phyloP scores from a whole-genome alignment of 37 sponge, comb jelly and placozoan genomes.

The Halichondria panicea region DNA sequence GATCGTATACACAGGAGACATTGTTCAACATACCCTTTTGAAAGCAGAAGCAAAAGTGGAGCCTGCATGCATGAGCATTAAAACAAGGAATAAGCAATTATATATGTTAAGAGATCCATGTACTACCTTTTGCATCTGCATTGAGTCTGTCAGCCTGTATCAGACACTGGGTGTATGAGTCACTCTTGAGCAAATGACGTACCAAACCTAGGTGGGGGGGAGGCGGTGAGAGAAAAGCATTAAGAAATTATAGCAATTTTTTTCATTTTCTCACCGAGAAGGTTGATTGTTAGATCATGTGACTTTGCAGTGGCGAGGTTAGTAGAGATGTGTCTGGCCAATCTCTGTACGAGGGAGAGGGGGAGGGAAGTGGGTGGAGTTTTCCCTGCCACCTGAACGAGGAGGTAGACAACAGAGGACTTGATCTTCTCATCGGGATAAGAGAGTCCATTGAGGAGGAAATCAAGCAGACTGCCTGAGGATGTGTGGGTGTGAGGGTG shows the following conservation, averaged over 20 bases:
- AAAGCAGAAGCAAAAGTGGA: constrained; percentile 61
- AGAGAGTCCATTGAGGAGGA: constrained; percentile 38
- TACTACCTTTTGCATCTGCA: constrained; percentile 59
- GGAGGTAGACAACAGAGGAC: constrained; percentile 39
- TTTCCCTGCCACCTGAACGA: constrained; percentile 42
- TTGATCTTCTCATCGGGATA: constrained; percentile 61
- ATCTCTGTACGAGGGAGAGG: constrained; percentile 23
- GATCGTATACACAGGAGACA: background rate
- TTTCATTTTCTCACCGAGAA: constrained; percentile 29
- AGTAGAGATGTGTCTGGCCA: constrained; percentile 28
- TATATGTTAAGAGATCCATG: too few species aligned
- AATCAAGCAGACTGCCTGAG: constrained; percentile 48
- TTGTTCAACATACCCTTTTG: constrained; percentile 38
- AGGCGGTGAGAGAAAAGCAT: background rate
- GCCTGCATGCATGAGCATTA: constrained; percentile 8
- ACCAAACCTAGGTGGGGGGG: constrained; percentile 32
- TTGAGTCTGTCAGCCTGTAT: constrained; percentile 47
- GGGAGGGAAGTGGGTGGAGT: constrained; percentile 16
- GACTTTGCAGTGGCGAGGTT: constrained; percentile 47
- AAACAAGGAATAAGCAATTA: too few species aligned
- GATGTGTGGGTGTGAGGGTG: background rate
- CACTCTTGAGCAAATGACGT: constrained; percentile 23
- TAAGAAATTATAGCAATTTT: background rate
- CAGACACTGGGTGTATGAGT: constrained; percentile 40
- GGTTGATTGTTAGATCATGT: constrained; percentile 41